Conservation (phyloP, 1,140 invertebrate genomes). For the Megalopta genalis region DNA sequence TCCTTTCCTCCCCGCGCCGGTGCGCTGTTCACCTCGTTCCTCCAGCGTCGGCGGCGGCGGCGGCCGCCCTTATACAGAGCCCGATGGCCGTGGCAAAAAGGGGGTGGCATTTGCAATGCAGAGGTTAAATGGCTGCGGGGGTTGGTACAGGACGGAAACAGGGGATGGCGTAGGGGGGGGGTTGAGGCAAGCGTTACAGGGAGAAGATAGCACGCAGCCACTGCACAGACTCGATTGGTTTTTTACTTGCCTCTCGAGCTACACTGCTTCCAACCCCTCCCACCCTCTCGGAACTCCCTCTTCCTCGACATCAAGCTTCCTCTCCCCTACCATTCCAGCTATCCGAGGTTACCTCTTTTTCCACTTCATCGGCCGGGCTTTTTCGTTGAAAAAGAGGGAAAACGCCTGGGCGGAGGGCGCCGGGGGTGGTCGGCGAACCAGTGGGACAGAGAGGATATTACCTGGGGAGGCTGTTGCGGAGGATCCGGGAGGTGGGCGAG, state of each 20-base stretch:
- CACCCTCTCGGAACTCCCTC: slow-evolving; percentile 15
- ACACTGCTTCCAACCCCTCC: slow-evolving; percentile 25
- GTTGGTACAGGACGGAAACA: slow-evolving; percentile 51
- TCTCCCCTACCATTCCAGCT: slow-evolving; percentile 22
- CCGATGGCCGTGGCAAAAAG: slow-evolving; percentile 71
- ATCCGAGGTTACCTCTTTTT: slow-evolving; percentile 35
- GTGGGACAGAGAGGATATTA: slow-evolving; percentile 49
- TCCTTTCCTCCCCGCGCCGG: too few relatives aligned
- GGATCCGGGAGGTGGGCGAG: slow-evolving; percentile 63
- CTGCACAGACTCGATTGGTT: slow-evolving; percentile 79
- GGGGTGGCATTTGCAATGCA: slow-evolving; percentile 81
- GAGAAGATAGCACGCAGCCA: slow-evolving; percentile 56
- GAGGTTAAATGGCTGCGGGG: slow-evolving; percentile 79
- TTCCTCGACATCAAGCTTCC: neutral
- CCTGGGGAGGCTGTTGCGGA: slow-evolving; percentile 11
- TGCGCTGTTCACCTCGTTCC: too few relatives aligned
- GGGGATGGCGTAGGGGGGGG: slow-evolving; percentile 17
- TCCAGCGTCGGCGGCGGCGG: neutral
- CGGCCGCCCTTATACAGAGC: slow-evolving; percentile 47
- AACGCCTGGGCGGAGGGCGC: slow-evolving; percentile 22
- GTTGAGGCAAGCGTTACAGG: slow-evolving; percentile 15
- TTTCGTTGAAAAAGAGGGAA: slow-evolving; percentile 22
- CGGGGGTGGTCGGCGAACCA: slow-evolving; percentile 49
- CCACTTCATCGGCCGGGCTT: slow-evolving; percentile 40
- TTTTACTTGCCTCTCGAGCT: slow-evolving; percentile 72